Evolutionary conservation across 2,113 vertebrate genomes (phyloP).

Genomic region (Stigmatopora nigra): DNA sequence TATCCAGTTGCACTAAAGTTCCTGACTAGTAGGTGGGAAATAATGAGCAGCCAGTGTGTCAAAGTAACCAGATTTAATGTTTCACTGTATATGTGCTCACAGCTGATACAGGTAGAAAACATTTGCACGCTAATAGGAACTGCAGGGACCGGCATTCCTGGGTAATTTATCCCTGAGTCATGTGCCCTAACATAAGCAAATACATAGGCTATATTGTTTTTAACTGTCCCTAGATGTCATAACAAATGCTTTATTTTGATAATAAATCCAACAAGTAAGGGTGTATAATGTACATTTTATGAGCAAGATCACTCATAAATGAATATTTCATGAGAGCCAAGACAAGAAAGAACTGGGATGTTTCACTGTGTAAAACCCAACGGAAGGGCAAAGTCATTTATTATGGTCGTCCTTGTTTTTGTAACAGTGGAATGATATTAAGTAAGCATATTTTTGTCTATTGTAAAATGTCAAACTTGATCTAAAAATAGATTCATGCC

Average conservation of each 20-base stretch:
- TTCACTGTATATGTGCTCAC: constrained; percentile 10
- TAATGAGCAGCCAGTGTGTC: constrained; percentile 9
- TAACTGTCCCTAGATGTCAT: constrained; percentile 31
- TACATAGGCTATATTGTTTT: constrained; percentile 24
- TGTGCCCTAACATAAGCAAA: background rate
- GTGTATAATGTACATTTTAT: constrained; percentile 40
- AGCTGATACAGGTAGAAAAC: constrained; percentile 25
- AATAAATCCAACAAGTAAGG: constrained; percentile 37
- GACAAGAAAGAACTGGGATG: constrained; percentile 21
- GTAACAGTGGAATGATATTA: constrained; percentile 1
- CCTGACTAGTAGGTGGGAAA: constrained; percentile 5
- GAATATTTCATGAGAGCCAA: constrained; percentile 32
- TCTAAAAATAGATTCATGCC: background rate
- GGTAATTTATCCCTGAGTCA: constrained; percentile 53
- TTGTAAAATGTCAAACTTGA: background rate
- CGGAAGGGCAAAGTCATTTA: constrained; percentile 22
- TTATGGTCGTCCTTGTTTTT: constrained; percentile 33
- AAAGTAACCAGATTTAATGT: constrained; percentile 11
- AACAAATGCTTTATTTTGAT: constrained; percentile 34
- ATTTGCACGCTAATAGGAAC: constrained; percentile 33
- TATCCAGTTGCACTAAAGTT: constrained; percentile 10
- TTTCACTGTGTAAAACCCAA: constrained; percentile 19
- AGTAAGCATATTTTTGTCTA: background rate
- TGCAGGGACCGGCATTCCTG: constrained; percentile 40
- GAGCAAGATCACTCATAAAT: constrained; percentile 42